Evolutionary conservation across 2,797 vertebrate genomes (phyloP).

Genomic region (Cryptoprocta ferox): DNA sequence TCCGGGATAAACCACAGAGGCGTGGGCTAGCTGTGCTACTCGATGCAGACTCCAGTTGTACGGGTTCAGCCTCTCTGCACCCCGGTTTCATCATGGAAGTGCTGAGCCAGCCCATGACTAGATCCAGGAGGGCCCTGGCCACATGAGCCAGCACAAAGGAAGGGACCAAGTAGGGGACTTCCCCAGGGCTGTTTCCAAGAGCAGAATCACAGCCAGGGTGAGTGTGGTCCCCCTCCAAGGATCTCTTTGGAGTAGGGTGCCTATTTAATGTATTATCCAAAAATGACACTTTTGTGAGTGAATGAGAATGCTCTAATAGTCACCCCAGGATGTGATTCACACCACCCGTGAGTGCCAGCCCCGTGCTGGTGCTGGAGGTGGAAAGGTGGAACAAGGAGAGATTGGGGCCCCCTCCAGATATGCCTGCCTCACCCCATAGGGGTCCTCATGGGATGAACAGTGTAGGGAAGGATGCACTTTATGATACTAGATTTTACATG

Average conservation of each 20-base stretch:
- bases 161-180: background rate
- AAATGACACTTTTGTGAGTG: background rate
- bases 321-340: rapidly evolving
- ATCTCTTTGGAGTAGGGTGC: background rate
- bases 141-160: too few species aligned
- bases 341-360: rapidly evolving
- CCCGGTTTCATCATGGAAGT: rapidly evolving
- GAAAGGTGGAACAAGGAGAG: background rate
- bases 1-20: background rate
- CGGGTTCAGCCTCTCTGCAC: background rate
- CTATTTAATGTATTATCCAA: background rate
- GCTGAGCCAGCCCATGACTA: background rate
- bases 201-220: background rate
- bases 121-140: too few species aligned
- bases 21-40: background rate
- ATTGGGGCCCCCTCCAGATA: rapidly evolving
- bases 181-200: background rate
- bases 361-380: rapidly evolving
- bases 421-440: rapidly evolving
- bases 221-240: background rate
- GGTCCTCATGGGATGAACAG: rapidly evolving
- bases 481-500: rapidly evolving
- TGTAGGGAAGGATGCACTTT: rapidly evolving
- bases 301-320: rapidly evolving
- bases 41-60: rapidly evolving